Evolutionary conservation across 2,888 invertebrate genomes (phyloP).

Genomic region (Erebia epiphron): DNA sequence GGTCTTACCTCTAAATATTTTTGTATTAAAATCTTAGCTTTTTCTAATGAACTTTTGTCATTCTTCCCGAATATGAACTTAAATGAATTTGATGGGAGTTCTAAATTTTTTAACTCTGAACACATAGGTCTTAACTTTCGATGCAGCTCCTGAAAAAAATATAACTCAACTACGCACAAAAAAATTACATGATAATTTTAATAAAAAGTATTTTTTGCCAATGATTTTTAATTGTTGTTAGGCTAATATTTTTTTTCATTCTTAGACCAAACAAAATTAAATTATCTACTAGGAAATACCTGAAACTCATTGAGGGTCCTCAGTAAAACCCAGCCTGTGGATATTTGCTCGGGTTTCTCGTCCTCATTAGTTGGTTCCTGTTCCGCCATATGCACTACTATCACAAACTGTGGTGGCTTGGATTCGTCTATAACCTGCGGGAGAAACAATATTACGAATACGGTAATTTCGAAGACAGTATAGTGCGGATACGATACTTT

Average conservation of each 20-base stretch:
- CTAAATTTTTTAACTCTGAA: constrained; percentile 90
- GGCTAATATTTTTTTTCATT: too few relatives aligned
- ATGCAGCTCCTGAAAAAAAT: constrained; percentile 89
- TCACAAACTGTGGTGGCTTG: constrained; percentile 88
- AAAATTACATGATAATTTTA: too few relatives aligned
- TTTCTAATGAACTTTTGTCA: constrained; percentile 90
- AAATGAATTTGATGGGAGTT: constrained; percentile 91
- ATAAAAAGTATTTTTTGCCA: too few relatives aligned
- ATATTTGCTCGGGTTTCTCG: constrained; percentile 77
- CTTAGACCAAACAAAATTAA: too few relatives aligned
- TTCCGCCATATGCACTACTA: constrained; percentile 90
- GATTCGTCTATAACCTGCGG: constrained; percentile 84
- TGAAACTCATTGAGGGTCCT: constrained; percentile 85
- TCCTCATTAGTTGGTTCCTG: constrained; percentile 77
- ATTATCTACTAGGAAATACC: constrained; percentile 53
- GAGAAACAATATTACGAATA: not conserved
- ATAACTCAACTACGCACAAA: not conserved
- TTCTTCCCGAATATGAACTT: constrained; percentile 93
- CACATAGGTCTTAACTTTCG: constrained; percentile 92
- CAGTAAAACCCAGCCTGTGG: constrained; percentile 77
- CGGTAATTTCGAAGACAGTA: too few relatives aligned
- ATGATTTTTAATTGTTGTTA: too few relatives aligned
- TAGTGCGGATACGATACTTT: too few relatives aligned
- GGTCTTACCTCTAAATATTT: constrained; percentile 91
- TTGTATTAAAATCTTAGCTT: constrained; percentile 91